Percentiles rank a stretch among this genome's conserved stretches.
Conservation (phyloP, 1,140 invertebrate genomes). For the Drosophila suzukii region DNA sequence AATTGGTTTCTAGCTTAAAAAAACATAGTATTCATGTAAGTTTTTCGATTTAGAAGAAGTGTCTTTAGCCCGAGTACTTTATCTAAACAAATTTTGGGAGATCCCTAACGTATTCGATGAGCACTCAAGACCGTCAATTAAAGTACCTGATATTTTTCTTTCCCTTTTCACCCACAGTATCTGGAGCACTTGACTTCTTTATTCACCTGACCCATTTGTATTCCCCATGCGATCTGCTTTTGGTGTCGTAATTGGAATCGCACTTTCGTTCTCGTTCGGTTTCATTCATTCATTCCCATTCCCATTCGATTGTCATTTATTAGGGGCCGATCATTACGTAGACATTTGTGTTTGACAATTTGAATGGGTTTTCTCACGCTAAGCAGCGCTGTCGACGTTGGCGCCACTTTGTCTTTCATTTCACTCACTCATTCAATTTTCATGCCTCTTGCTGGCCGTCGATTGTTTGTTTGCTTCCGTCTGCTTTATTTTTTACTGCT, state of each 20-base stretch:
- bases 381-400: slow-evolving; percentile 60
- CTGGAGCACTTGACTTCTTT: background rate
- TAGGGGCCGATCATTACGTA: slow-evolving; percentile 70
- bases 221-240: slow-evolving; percentile 16
- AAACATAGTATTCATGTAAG: too few species aligned
- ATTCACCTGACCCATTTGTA: slow-evolving; percentile 9
- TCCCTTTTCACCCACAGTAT: background rate
- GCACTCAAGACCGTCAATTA: background rate
- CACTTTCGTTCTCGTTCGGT: slow-evolving; percentile 39
- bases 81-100: too few species aligned
- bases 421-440: slow-evolving; percentile 62
- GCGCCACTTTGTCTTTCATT: slow-evolving; percentile 70
- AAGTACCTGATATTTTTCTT: background rate
- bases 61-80: too few species aligned
- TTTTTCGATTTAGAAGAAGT: too few species aligned
- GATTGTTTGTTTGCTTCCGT: slow-evolving; percentile 61
- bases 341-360: slow-evolving; percentile 73
- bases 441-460: slow-evolving; percentile 61
- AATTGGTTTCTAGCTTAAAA: too few species aligned
- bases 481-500: slow-evolving; percentile 23
- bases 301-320: slow-evolving; percentile 71
- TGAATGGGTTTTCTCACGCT: slow-evolving; percentile 79
- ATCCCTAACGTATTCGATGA: too few species aligned
- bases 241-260: slow-evolving; percentile 35
- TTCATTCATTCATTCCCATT: slow-evolving; percentile 42